Evolutionary conservation across 2,888 invertebrate genomes (phyloP).

Genomic region (Volucella inanis): DNA sequence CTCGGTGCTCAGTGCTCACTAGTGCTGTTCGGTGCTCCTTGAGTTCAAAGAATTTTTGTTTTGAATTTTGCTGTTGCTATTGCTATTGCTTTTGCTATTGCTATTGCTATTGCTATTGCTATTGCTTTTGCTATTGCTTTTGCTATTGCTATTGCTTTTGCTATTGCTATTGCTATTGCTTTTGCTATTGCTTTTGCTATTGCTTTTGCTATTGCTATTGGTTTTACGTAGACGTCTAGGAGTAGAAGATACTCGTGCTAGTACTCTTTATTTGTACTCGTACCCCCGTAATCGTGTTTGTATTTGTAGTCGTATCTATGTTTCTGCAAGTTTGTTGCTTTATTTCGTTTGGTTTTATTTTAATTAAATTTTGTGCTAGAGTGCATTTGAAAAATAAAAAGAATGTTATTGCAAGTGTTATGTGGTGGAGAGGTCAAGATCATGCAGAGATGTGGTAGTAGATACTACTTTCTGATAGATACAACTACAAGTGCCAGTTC

Average conservation of each 20-base stretch:
- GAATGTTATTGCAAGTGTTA: slow-evolving; percentile 36
- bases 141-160: neutral
- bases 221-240: too few relatives aligned
- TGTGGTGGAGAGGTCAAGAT: slow-evolving; percentile 70
- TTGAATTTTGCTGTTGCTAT: too few relatives aligned
- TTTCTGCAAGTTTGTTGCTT: slow-evolving; percentile 23
- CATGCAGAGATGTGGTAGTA: slow-evolving; percentile 40
- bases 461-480: neutral
- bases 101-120: too few relatives aligned
- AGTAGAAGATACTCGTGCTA: too few relatives aligned
- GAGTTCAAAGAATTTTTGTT: too few relatives aligned
- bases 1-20: too few relatives aligned
- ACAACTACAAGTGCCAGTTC: neutral
- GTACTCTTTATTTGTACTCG: too few relatives aligned
- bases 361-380: slow-evolving; percentile 35
- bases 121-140: too few relatives aligned
- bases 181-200: too few relatives aligned
- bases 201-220: neutral
- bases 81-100: neutral
- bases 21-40: too few relatives aligned
- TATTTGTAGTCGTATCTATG: slow-evolving; percentile 6
- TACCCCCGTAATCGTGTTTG: too few relatives aligned
- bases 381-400: slow-evolving; percentile 40
- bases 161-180: neutral
- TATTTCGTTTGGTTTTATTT: slow-evolving; percentile 9